phyloP scores from a whole-genome alignment of 2,797 vertebrate genomes.

The Rhodeus uyekii region DNA sequence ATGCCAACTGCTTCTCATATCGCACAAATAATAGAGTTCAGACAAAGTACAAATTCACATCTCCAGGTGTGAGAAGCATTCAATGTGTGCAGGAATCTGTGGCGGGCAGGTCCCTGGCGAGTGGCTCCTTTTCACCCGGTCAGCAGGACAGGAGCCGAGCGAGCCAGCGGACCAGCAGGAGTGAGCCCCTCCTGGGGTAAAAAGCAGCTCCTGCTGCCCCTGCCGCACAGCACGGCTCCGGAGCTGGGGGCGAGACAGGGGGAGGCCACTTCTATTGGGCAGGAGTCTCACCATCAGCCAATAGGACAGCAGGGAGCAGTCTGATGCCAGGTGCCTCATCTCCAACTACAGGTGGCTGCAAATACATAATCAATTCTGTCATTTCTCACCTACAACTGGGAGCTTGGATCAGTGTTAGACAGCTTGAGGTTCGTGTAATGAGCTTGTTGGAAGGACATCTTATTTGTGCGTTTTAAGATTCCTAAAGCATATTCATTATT shows the following conservation, averaged over 20 bases:
- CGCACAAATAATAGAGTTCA: constrained; percentile 47
- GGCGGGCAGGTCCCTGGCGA: constrained; percentile 54
- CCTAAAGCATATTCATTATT: background rate
- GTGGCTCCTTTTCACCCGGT: constrained; percentile 55
- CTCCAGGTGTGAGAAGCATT: constrained; percentile 55
- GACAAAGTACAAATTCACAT: constrained; percentile 49
- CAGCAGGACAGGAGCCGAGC: constrained; percentile 52
- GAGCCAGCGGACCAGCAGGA: constrained; percentile 46
- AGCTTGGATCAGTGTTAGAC: constrained; percentile 40
- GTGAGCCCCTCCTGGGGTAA: constrained; percentile 57
- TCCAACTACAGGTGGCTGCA: constrained; percentile 49
- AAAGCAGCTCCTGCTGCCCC: constrained; percentile 57
- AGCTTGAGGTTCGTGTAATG: constrained; percentile 33
- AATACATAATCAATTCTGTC: constrained; percentile 46
- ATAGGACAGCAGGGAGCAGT: constrained; percentile 47
- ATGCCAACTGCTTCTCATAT: constrained; percentile 47
- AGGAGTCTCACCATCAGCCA: constrained; percentile 38
- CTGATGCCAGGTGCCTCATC: constrained; percentile 49
- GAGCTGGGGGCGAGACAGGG: constrained; percentile 39
- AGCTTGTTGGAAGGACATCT: constrained; percentile 15
- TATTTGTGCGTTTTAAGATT: background rate
- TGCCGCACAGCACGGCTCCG: constrained; percentile 32
- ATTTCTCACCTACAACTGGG: constrained; percentile 41
- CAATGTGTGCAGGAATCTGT: constrained; percentile 56
- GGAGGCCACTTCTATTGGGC: constrained; percentile 40